Evolutionary conservation across 2,888 invertebrate genomes (phyloP), one percentile per base, ranked within the genome.

Genomic region (Cristatella mucedo): DNA sequence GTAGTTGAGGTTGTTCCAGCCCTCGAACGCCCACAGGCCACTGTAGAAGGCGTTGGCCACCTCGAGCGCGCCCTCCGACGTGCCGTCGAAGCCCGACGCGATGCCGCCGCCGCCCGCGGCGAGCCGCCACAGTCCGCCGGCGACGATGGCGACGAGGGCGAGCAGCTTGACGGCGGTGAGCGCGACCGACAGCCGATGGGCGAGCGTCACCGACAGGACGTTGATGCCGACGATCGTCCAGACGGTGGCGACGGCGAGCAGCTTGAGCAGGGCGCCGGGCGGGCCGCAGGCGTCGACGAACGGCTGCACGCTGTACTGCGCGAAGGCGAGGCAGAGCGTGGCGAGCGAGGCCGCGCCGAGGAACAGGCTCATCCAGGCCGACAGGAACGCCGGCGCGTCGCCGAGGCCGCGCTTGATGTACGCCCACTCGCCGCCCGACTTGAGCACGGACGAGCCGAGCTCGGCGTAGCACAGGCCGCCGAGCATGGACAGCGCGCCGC

Each of bases 121-220:
- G 49, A 89, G 71, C 67, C 83, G 82, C 70, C 82, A 83, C 46
- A 79, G 75, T 52, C 89, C 89, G 46, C 85, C 85, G 54, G 76
- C 74, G 53, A 89, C 82, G 49, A 91, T 78, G 55, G 87, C 82
- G 39, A 80, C 71, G 48, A 89, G 80, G 38, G 89, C 86, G 43
- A 82, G 76, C 47, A 89, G 69, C 69, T 91, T 91, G 41, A 85
- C 85, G 41, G 82, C 80, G 22, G 87, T 86, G 68, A 89, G 87
- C 51, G 84, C 76, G 68, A 87, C 86, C 68, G 87, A 87, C 39
- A 89, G 83, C 54, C 82, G 81, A 47, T 87, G 86, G 6, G 89
- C 86, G 64, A 87, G 71, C 68, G 82, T 83, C 45, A 86, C 86
- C 69, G 87, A 87, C 73, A 82, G 83, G 74, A 86, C 86, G 70